Percentiles rank a stretch among this genome's conserved stretches.
Conservation (phyloP, 1,140 invertebrate species). For the Adoxophyes honmai region DNA sequence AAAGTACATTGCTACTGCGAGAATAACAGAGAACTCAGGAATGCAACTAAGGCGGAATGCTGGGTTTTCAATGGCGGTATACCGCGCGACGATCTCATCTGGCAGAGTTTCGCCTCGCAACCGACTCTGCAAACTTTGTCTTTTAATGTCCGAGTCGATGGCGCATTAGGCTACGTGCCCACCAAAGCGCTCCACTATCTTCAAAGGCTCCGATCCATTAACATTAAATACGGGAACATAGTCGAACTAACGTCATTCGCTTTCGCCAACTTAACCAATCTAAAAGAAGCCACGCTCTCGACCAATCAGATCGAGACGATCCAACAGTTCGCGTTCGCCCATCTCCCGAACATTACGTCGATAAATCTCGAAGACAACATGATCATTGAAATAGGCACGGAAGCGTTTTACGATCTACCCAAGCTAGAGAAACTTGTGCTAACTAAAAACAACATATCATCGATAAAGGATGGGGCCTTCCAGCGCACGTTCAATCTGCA, state of each 20-base stretch:
- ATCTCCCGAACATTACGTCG: constrained; percentile 80
- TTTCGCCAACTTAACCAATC: constrained; percentile 83
- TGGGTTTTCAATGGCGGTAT: constrained; percentile 82
- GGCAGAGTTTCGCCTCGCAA: constrained; percentile 84
- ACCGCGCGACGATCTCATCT: constrained; percentile 80
- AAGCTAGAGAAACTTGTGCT: constrained; percentile 82
- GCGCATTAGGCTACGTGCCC: constrained; percentile 82
- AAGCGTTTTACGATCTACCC: constrained; percentile 84
- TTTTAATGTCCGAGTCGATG: constrained; percentile 82
- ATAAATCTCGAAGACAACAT: constrained; percentile 85
- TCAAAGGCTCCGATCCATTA: constrained; percentile 80
- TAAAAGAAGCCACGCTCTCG: constrained; percentile 82
- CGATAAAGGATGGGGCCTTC: constrained; percentile 84
- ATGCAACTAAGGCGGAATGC: constrained; percentile 77
- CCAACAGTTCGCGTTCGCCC: constrained; percentile 82
- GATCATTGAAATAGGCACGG: constrained; percentile 83
- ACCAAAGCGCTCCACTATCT: constrained; percentile 82
- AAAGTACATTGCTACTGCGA: constrained; percentile 75
- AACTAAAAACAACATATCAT: constrained; percentile 85
- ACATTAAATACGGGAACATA: constrained; percentile 85
- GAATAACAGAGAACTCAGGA: constrained; percentile 59
- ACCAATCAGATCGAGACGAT: constrained; percentile 83
- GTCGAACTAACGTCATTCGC: constrained; percentile 81
- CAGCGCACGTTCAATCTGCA: constrained; percentile 80
- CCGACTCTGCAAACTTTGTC: constrained; percentile 82